These are phyloP conservation scores for Lates calcarifer DNA, from an alignment of 2,113 vertebrate genomes.

Conservation along the genomic window DNA sequence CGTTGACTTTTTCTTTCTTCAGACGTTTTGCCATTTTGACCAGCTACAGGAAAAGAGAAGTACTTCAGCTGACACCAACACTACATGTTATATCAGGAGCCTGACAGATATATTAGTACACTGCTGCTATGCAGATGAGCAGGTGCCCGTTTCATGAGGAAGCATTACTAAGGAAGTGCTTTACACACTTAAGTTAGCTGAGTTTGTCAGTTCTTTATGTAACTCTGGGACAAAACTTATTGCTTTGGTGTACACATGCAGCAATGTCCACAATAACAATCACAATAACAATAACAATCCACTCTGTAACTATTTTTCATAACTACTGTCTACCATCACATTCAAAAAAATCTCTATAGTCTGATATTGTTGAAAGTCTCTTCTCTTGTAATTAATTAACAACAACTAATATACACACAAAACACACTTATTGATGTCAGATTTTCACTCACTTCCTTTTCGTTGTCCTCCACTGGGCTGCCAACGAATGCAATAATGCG, in stretches of 20 bases:
- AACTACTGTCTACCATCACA: background rate
- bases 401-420: background rate
- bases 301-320: background rate
- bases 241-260: background rate
- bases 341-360: background rate
- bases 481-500: slow-evolving; percentile 96
- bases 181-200: background rate
- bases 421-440: background rate
- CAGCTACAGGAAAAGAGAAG: slow-evolving; percentile 81
- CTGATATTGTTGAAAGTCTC: background rate
- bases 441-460: slow-evolving; percentile 91
- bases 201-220: background rate
- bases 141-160: background rate
- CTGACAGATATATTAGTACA: background rate
- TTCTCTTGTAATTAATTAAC: background rate
- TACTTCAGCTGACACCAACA: slow-evolving; percentile 5
- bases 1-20: slow-evolving; percentile 98
- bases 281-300: too few species aligned
- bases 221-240: background rate
- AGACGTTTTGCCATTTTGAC: slow-evolving; percentile 96
- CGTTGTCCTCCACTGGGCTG: slow-evolving; percentile 94
- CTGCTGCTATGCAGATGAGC: background rate
- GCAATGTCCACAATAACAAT: background rate
- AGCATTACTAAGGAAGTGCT: background rate
- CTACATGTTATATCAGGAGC: background rate